Percentiles rank a stretch among this genome's conserved stretches.
Evolutionary conservation across 2,888 invertebrate species (phyloP).

Genomic region (Caenorhabditis sulstoni): DNA sequence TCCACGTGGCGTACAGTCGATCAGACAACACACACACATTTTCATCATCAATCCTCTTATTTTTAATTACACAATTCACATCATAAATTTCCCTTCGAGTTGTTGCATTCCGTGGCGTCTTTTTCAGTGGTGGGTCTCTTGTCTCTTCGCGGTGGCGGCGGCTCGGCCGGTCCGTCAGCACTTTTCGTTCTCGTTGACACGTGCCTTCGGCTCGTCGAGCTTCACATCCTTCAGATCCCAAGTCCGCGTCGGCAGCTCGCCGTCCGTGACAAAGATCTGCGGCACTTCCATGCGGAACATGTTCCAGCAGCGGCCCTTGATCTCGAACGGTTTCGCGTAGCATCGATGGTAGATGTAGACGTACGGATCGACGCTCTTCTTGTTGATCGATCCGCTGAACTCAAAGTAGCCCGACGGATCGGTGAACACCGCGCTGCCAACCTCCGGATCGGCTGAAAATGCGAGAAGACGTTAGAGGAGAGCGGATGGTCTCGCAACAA

Average conservation of each 20-base stretch:
- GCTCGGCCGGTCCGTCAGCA: neutral
- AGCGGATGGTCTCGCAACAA: neutral
- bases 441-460: neutral
- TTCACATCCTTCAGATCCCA: slow-evolving; percentile 3
- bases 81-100: no score
- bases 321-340: slow-evolving; percentile 15
- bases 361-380: neutral
- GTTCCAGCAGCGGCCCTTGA: slow-evolving; percentile 1
- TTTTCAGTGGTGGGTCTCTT: no score
- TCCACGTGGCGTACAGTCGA: no score
- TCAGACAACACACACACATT: no score
- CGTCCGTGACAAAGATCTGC: neutral
- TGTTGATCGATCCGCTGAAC: neutral
- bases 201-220: neutral
- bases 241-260: slow-evolving; percentile 1
- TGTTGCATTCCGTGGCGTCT: no score
- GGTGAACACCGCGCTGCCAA: neutral
- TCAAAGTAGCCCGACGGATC: neutral
- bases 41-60: no score
- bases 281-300: slow-evolving; percentile 16
- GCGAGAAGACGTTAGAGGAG: neutral
- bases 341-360: slow-evolving; percentile 30
- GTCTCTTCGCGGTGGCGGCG: no score
- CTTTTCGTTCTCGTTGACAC: neutral
- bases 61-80: no score